Percentiles rank a stretch among this genome's conserved stretches.
These are phyloP conservation scores for Calcarius ornatus DNA, from an alignment of 2,113 vertebrate species.

Conservation along the genomic window DNA sequence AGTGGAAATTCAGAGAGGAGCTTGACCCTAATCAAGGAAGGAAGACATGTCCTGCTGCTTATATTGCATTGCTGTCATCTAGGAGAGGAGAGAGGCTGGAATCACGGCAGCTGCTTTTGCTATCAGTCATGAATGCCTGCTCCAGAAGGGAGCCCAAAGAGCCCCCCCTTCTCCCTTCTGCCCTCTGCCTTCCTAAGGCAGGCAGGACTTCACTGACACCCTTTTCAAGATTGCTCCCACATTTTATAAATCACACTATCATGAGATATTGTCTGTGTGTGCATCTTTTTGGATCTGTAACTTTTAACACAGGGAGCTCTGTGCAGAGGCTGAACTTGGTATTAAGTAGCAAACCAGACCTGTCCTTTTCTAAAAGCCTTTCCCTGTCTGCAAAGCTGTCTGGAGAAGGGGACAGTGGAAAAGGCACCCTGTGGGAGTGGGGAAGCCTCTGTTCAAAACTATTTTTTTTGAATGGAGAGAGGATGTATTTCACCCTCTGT, in stretches of 20 bases:
- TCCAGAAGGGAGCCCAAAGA: not conserved
- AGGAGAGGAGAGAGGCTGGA: not conserved
- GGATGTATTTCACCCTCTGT: not conserved
- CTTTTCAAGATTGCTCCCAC: not conserved
- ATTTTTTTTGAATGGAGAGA: not conserved
- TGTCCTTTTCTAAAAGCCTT: not conserved
- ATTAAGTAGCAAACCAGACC: not conserved
- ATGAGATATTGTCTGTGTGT: not conserved
- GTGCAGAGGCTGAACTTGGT: not conserved
- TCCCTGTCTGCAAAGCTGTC: not conserved
- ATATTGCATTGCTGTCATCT: not conserved
- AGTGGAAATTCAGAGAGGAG: not conserved
- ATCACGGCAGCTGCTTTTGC: not conserved
- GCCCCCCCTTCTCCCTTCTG: not conserved
- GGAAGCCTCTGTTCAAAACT: not conserved
- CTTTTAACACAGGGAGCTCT: not conserved
- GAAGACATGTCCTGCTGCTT: constrained; percentile 11
- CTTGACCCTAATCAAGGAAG: constrained; percentile 29
- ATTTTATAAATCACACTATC: not conserved
- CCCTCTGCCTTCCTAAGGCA: not conserved
- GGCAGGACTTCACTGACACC: not conserved
- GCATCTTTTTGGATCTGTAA: not conserved
- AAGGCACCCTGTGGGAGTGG: fast-evolving
- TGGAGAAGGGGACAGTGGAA: not conserved
- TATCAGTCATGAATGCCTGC: not conserved